These are phyloP conservation scores for Sylvilagus bachmani DNA, from an alignment of 2,113 vertebrate genomes.

Conservation along the genomic window DNA sequence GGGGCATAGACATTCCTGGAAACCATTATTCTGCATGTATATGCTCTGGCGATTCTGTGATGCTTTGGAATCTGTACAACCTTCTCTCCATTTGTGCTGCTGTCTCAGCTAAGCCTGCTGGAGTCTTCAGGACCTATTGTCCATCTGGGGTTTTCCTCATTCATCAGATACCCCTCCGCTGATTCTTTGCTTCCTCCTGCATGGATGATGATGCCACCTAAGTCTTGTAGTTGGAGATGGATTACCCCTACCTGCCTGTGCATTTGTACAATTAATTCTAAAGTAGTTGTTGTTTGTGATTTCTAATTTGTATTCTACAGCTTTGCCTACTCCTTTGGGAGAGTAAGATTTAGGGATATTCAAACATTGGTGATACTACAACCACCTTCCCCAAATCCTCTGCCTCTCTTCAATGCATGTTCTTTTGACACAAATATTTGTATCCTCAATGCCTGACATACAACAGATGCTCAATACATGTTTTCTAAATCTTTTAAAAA, in stretches of 20 bases:
- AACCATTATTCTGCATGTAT: not conserved
- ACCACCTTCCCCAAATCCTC: not conserved
- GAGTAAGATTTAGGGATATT: not conserved
- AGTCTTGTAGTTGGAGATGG: not conserved
- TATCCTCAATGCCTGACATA: not conserved
- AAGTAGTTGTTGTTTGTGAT: not conserved
- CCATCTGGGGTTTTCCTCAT: not conserved
- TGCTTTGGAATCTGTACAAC: not conserved
- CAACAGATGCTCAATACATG: not conserved
- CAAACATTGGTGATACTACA: not conserved
- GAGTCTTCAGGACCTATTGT: not conserved
- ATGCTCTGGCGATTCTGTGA: not conserved
- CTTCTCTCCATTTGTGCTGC: not conserved
- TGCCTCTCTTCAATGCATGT: not conserved
- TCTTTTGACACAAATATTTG: not conserved
- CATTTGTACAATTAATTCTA: not conserved
- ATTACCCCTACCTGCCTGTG: not conserved
- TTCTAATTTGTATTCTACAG: not conserved
- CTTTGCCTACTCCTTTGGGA: not conserved
- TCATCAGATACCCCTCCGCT: not conserved
- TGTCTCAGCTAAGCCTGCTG: not conserved
- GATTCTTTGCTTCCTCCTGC: not conserved
- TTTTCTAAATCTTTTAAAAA: not conserved
- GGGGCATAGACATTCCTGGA: not conserved
- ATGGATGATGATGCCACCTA: not conserved